A percentile compares a stretch with the other conserved stretches of the same genome.
phyloP scores from a whole-genome alignment of 2,113 vertebrate species.

The Scalopus aquaticus region DNA sequence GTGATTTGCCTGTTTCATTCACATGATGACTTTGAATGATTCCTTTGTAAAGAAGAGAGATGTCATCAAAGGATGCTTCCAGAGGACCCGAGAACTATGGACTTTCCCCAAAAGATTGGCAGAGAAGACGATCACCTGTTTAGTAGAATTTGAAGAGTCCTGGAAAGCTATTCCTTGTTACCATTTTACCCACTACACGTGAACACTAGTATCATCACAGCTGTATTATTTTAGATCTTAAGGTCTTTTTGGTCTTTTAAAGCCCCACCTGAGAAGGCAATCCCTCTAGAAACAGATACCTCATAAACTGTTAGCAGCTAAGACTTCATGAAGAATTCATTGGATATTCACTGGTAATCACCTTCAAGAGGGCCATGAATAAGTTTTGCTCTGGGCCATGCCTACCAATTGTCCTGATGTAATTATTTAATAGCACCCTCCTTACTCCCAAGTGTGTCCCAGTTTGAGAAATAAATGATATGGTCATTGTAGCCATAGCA shows the following conservation, averaged over 20 bases:
- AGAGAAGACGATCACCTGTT: not conserved
- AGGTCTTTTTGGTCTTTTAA: not conserved
- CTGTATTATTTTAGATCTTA: constrained; percentile 1
- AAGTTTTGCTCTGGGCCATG: not conserved
- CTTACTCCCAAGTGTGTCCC: not conserved
- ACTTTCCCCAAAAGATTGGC: not conserved
- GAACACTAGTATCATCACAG: not conserved
- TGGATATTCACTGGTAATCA: not conserved
- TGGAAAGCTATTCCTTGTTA: not conserved
- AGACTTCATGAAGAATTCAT: not conserved
- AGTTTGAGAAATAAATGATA: constrained; percentile 3
- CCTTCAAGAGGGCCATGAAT: not conserved
- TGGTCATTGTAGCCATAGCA: not conserved
- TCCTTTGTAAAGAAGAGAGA: not conserved
- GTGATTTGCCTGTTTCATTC: constrained; percentile 78
- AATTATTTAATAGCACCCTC: not conserved
- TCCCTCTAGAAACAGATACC: not conserved
- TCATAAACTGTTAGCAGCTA: not conserved
- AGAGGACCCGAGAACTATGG: not conserved
- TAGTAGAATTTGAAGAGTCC: constrained; percentile 21
- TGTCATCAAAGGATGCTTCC: not conserved
- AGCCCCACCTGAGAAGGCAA: not conserved
- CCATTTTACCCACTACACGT: not conserved
- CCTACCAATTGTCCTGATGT: not conserved
- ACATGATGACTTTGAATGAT: constrained; percentile 26